phyloP scores from a whole-genome alignment of 2,888 invertebrate species.

The Drosophila borborema region DNA sequence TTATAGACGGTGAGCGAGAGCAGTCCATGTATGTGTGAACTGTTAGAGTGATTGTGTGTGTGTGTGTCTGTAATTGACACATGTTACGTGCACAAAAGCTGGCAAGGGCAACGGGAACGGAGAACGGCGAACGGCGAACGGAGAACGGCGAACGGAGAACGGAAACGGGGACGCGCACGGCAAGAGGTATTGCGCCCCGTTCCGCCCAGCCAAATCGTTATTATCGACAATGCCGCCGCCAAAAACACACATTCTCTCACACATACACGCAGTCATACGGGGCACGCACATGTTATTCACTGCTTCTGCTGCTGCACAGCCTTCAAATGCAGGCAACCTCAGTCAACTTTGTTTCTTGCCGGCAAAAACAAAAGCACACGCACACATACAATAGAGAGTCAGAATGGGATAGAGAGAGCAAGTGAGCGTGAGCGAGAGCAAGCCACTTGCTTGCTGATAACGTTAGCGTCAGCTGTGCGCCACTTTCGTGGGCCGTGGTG shows the following conservation, averaged over 20 bases:
- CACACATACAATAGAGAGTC: neutral
- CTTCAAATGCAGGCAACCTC: conserved; percentile 81
- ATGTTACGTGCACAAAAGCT: conserved; percentile 82
- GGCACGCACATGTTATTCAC: conserved; percentile 54
- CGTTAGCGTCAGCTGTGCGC: conserved; percentile 78
- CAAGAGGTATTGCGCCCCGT: conserved; percentile 43
- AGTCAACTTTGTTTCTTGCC: conserved; percentile 79
- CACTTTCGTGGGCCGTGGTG: conserved; percentile 51
- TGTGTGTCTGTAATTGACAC: conserved; percentile 82
- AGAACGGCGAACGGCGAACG: neutral
- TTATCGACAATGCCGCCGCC: conserved; percentile 80
- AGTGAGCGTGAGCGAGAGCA: conserved; percentile 23
- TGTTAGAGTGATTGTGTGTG: conserved; percentile 36
- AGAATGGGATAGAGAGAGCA: neutral
- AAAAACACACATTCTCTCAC: conserved; percentile 62
- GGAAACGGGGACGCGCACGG: conserved; percentile 15
- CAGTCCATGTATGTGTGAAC: conserved; percentile 24
- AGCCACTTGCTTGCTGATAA: conserved; percentile 68
- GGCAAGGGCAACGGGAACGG: conserved; percentile 30
- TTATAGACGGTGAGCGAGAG: conserved; percentile 70
- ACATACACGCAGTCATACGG: conserved; percentile 18
- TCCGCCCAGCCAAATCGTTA: conserved; percentile 64
- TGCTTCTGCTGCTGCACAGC: conserved; percentile 68
- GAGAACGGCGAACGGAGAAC: conserved; percentile 25
- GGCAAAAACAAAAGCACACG: conserved; percentile 74